phyloP scores from a whole-genome alignment of 2,113 vertebrate species.

The Psilopsiagon aurifrons region DNA sequence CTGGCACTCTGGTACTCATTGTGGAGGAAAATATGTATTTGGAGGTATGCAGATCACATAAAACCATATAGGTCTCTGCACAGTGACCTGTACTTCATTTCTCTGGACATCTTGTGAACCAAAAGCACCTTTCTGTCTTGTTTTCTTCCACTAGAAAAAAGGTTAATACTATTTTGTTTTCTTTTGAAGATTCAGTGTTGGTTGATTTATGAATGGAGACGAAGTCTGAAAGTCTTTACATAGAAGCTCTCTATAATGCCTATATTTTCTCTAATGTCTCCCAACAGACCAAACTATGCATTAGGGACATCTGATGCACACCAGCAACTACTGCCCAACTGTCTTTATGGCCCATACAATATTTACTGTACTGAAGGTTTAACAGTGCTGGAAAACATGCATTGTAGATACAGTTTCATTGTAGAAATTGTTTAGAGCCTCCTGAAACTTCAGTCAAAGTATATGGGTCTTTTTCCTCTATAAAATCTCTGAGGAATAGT shows the following conservation, averaged over 20 bases:
- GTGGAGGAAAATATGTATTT: background rate
- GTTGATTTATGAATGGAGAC: background rate
- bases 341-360: background rate
- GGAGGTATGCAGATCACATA: background rate
- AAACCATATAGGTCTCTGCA: background rate
- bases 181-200: background rate
- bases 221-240: background rate
- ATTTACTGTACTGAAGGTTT: constrained; percentile 6
- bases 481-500: background rate
- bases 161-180: background rate
- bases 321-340: background rate
- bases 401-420: background rate
- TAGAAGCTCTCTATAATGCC: background rate
- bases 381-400: background rate
- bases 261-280: background rate
- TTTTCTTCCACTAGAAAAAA: background rate
- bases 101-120: background rate
- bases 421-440: background rate
- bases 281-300: background rate
- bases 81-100: background rate
- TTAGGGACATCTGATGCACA: background rate
- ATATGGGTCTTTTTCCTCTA: background rate
- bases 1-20: background rate
- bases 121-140: background rate
- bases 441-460: background rate